A percentile compares a stretch with the other conserved stretches of the same genome.
These are phyloP conservation scores for Hipposideros larvatus DNA, from an alignment of 2,797 vertebrate species.

Conservation along the genomic window DNA sequence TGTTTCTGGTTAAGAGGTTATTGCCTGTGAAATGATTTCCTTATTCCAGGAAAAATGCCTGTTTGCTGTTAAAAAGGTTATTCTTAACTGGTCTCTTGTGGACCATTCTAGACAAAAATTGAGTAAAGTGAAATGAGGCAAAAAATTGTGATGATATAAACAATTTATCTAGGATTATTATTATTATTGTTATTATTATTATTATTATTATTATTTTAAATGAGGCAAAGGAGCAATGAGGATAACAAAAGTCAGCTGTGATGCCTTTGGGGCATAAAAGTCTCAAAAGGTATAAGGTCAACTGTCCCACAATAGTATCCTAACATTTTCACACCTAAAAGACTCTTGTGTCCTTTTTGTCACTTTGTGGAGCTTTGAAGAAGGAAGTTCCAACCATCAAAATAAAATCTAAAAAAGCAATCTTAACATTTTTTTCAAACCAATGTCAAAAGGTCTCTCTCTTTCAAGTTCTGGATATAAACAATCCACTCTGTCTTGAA, in stretches of 20 bases:
- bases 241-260: background rate
- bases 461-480: background rate
- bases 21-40: background rate
- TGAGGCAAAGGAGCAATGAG: background rate
- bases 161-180: background rate
- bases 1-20: background rate
- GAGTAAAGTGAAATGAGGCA: background rate
- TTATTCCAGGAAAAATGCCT: background rate
- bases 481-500: background rate
- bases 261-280: background rate
- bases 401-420: conserved; percentile 46
- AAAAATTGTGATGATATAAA: conserved; percentile 16
- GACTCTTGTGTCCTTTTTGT: background rate
- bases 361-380: conserved; percentile 53
- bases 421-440: background rate
- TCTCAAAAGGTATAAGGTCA: background rate
- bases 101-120: background rate
- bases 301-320: background rate
- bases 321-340: background rate
- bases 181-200: background rate
- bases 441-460: background rate
- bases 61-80: conserved; percentile 7
- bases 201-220: background rate
- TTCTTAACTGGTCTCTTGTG: conserved; percentile 61
- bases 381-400: conserved; percentile 53